Evolutionary conservation across 2,888 invertebrate species (phyloP).

Genomic region (Pedicia rivosa): DNA sequence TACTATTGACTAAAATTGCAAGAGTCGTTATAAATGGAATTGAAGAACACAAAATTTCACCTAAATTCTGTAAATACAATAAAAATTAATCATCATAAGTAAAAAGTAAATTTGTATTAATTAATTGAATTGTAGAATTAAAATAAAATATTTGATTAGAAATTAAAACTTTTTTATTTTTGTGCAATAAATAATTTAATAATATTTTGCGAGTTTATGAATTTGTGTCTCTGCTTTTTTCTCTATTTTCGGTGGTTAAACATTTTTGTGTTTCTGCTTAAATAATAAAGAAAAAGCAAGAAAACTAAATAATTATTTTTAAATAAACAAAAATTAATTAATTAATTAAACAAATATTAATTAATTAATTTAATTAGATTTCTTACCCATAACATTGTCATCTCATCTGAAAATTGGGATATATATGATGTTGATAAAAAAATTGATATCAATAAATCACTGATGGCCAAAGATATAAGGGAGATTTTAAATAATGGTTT

Average conservation of each 20-base stretch:
- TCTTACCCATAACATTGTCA: constrained; percentile 23
- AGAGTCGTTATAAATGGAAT: constrained; percentile 35
- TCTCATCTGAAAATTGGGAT: constrained; percentile 19
- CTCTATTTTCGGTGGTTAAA: no score
- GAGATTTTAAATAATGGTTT: constrained; percentile 36
- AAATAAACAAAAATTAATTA: constrained; percentile 2
- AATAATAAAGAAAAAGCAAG: no score
- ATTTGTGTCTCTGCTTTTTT: no score
- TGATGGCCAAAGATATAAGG: constrained; percentile 33
- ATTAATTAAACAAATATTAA: neutral
- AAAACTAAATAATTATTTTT: no score
- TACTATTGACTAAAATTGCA: constrained; percentile 34
- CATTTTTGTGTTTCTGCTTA: no score
- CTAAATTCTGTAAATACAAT: constrained; percentile 27
- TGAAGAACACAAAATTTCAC: constrained; percentile 32
- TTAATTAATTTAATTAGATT: constrained; percentile 1
- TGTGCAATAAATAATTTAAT: no score
- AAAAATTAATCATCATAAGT: no score
- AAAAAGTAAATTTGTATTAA: no score
- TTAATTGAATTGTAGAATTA: no score
- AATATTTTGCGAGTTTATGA: no score
- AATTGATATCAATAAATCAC: constrained; percentile 30
- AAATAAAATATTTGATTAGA: no score
- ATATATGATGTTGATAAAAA: constrained; percentile 19
- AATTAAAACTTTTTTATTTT: no score